Evolutionary conservation across 2,113 vertebrate species (phyloP), one percentile per base, ranked within the genome.

Genomic region (Stegastes partitus): DNA sequence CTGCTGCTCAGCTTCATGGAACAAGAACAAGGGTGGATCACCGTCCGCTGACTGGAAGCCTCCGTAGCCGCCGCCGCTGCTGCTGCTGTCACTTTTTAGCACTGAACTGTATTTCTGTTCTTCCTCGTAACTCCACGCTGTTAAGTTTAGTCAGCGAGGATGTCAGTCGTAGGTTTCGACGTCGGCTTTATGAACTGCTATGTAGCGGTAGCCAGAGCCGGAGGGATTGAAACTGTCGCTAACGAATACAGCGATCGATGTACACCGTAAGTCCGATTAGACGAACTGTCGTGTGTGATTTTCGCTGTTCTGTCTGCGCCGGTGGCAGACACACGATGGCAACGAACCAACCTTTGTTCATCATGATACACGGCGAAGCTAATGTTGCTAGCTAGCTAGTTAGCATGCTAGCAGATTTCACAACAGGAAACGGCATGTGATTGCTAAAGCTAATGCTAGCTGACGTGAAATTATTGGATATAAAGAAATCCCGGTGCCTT

Each of bases 141-240:
- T 55, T 31, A 25, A 16, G 44, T 80, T 16, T 53, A 79, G 67
- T 58, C n/a, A 34, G 64, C 37, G 19, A 95, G 93, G 84, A 99
- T 99, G 98, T 99, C 98, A 71, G 98, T 99, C 71, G 96, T 99
- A 68, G 98, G 97, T 50, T 96, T 99, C 90, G 97, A 99, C 78
- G 87, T 99, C 82, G 98, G 98, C 11, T 99, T 96, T 84, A 93
- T 97, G 94, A 98, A 94, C 95, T 99, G 98, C 90, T 99, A 99
- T 83, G 96, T 99, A 75, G 98, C 97, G 0, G 98, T 99, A 87
- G 98, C 97, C 47, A 95, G 97, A 79, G 97, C 97, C 68, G 98
- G 97, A 69, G 98, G 98, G 58, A 99, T 99, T 79, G 98, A 99
- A 93, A 99, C 98, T 0, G 92, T 98, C 77, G 98, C 98, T 25